Conservation (phyloP, 2,113 vertebrate species). For the Motacilla alba region DNA sequence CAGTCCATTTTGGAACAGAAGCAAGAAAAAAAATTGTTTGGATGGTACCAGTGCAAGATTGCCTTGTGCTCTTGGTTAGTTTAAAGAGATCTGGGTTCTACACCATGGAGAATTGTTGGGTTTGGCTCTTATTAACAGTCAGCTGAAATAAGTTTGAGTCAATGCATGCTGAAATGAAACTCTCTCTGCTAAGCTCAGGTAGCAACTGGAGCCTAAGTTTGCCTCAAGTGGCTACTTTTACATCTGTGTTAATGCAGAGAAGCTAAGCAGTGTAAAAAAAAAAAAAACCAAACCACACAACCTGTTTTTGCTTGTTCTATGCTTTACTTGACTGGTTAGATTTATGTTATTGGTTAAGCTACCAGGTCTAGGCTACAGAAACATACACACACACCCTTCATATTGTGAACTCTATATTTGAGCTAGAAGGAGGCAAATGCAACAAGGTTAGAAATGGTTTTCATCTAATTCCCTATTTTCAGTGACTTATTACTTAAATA, state of each 20-base stretch:
- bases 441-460: background rate
- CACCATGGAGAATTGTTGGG: background rate
- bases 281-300: background rate
- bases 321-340: background rate
- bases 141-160: background rate
- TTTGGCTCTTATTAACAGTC: background rate
- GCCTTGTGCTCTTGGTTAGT: background rate
- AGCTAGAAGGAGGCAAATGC: background rate
- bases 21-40: background rate
- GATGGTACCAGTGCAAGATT: background rate
- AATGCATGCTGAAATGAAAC: background rate
- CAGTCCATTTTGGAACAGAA: rapidly evolving
- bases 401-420: background rate
- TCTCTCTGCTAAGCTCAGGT: background rate
- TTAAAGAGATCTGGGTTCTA: background rate
- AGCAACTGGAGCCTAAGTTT: background rate
- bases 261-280: background rate
- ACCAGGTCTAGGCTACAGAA: background rate
- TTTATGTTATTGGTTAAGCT: background rate
- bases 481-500: background rate
- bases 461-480: background rate
- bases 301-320: background rate
- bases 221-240: background rate
- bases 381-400: rapidly evolving
- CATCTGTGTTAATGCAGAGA: background rate